Percentiles rank a stretch among this genome's conserved stretches.
Conservation (phyloP, 2,113 vertebrate species). For the Platysternon megacephalum region DNA sequence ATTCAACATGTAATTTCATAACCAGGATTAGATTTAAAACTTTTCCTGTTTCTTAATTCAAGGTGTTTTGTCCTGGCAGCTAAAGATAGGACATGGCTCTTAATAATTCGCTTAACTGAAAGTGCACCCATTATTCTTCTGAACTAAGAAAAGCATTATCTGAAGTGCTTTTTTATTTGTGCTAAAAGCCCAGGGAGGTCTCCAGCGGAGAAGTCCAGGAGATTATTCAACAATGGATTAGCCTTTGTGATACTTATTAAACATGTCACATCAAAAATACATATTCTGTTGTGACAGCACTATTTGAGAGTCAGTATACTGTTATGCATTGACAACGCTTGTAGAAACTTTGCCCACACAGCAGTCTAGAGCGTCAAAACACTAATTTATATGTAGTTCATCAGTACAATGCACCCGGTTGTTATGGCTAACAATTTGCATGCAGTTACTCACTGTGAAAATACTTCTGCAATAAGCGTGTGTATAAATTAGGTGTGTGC, state of each 20-base stretch:
- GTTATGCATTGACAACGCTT: rapidly evolving
- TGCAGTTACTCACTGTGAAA: neutral
- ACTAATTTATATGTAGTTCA: neutral
- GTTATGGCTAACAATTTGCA: neutral
- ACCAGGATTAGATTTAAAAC: neutral
- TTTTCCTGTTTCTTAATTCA: neutral
- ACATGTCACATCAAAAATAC: neutral
- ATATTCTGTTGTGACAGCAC: neutral
- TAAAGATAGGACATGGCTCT: neutral
- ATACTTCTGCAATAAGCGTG: neutral
- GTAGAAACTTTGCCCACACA: neutral
- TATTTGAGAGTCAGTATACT: neutral
- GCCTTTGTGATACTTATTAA: neutral
- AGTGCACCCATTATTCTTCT: neutral
- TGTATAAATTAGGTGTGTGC: neutral
- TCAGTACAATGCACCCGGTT: neutral
- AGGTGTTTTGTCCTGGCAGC: neutral
- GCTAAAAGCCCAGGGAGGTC: neutral
- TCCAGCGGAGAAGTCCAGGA: neutral
- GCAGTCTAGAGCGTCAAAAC: neutral
- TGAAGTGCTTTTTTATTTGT: neutral
- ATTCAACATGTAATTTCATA: neutral
- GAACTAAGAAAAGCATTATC: neutral
- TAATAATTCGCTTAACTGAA: neutral
- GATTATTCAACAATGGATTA: neutral